Base-by-base conservation (phyloP, 2,797 vertebrate species). In the Orientallactaga sibirica region DNA sequence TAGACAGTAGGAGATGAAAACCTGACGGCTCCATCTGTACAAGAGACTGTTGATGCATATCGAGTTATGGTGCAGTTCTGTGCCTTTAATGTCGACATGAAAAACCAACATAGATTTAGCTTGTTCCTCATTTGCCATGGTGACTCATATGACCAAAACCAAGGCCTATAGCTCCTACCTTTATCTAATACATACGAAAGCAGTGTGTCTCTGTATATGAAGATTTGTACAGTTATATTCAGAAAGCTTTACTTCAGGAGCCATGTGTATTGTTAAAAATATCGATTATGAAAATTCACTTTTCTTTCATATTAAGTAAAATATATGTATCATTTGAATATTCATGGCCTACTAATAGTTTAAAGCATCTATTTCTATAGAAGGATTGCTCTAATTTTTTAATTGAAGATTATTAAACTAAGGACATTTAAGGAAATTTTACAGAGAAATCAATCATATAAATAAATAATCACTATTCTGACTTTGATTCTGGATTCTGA, bases 1-100 rank as follows among this genome's bases (percentile, higher is more conserved):
- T 95, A 84, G 97, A 93, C 96, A 66, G 76, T 91, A 96, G 95
- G 94, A 92, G 95, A 94, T 90, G 94, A 95, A 73, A 92, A 85
- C 84, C 37, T 92, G 77, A 77, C 81, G 90, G 70, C 18, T 37
- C 29, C n/a, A 52, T 20, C 48, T 81, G 22, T 81, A 27, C 64
- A 93, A 93, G 18, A 86, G 66, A 71, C 25, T 92, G 41, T 79
- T 74, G 86, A 73, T 86, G 14, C 79, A 88, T 15, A 84, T 33
- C 77, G 76, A 11, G 37, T 83, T 67, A 88, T 74, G 48, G 24
- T 79, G 16, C 52, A 73, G 25, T 33, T 67, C 64, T n/a, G 55
- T 70, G 41, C 71, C 90, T 29, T 83, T 76, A 86, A 62, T 48
- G 9, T 74, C 75, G 83, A 71, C 48, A 41, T 18, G 68, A 58